Conservation (phyloP, 2,113 vertebrate species). For the Oenanthe oenanthe region DNA sequence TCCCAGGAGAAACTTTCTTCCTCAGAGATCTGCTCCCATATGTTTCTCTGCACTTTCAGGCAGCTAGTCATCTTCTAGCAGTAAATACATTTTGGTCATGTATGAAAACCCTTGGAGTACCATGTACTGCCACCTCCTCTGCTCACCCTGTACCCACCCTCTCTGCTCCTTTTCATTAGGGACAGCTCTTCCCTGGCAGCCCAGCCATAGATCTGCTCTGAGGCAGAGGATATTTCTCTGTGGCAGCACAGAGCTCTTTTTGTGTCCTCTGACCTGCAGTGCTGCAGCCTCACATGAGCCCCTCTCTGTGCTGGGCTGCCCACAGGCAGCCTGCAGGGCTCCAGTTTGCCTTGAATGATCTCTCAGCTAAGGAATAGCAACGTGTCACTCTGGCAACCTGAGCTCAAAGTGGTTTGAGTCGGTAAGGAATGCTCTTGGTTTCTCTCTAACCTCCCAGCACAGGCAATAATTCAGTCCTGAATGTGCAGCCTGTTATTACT, state of each 20-base stretch:
- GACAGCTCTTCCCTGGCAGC: neutral
- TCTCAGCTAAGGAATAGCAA: slow-evolving; percentile 22
- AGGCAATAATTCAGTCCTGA: neutral
- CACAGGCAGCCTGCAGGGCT: neutral
- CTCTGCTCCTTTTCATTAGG: neutral
- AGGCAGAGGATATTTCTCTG: neutral
- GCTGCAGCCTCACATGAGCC: rapidly evolving
- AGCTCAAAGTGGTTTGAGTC: neutral
- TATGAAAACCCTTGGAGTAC: neutral
- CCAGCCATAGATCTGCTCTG: neutral
- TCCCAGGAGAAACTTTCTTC: neutral
- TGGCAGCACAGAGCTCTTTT: neutral
- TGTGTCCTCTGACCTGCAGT: neutral
- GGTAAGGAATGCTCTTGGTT: neutral
- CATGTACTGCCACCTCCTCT: neutral
- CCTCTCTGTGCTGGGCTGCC: neutral
- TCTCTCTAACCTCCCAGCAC: neutral
- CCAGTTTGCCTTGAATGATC: neutral
- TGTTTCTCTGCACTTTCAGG: neutral
- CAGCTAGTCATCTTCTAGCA: neutral
- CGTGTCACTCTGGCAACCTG: neutral
- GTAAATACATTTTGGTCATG: neutral
- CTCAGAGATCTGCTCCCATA: rapidly evolving
- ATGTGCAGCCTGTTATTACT: neutral
- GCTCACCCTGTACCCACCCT: neutral